Percentiles rank a stretch among this genome's conserved stretches.
phyloP scores from a whole-genome alignment of 2,888 invertebrate species.

The Polyommatus iphigenia region DNA sequence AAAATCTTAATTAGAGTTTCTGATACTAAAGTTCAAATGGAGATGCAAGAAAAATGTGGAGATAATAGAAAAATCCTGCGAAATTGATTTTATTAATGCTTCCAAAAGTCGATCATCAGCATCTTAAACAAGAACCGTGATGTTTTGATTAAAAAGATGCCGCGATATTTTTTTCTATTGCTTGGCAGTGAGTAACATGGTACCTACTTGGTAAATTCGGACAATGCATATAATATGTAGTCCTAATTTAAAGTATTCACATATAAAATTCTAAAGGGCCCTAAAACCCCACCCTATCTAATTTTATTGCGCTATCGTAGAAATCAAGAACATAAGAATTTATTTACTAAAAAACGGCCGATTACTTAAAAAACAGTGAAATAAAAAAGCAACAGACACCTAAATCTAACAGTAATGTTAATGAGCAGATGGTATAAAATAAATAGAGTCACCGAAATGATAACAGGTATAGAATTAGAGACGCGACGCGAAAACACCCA shows the following conservation, averaged over 20 bases:
- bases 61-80: not conserved
- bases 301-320: not conserved
- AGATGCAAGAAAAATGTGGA: not conserved
- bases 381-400: conserved; percentile 9
- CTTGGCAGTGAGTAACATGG: not conserved
- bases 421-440: not conserved
- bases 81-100: not conserved
- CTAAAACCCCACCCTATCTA: not conserved
- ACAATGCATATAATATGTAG: not conserved
- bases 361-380: not conserved
- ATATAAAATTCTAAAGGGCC: not conserved
- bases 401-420: conserved; percentile 3
- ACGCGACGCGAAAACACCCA: conserved; percentile 32
- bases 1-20: not conserved
- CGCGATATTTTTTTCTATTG: not conserved
- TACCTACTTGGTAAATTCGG: not conserved
- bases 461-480: conserved; percentile 30
- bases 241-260: not conserved
- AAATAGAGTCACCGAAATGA: conserved; percentile 25
- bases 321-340: not conserved
- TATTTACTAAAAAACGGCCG: not conserved
- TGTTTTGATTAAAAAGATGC: not conserved
- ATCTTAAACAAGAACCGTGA: not conserved
- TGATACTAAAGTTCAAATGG: not conserved
- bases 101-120: not conserved